phyloP scores from a whole-genome alignment of 2,113 vertebrate species.

The Otis tarda region DNA sequence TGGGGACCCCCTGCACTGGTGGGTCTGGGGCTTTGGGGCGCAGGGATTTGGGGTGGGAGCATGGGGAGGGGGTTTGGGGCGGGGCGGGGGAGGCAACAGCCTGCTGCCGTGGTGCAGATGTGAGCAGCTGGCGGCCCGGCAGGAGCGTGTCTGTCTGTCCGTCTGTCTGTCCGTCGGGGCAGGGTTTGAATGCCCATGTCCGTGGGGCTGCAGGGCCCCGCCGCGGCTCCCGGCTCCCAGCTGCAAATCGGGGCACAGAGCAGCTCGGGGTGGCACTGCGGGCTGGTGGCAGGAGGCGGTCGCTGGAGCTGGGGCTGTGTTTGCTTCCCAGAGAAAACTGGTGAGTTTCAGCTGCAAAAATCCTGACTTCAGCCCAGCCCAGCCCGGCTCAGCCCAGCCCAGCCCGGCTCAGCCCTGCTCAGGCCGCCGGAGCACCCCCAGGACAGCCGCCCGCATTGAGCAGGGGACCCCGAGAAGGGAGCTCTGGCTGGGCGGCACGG shows the following conservation, averaged over 20 bases:
- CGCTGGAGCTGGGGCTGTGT: accelerated
- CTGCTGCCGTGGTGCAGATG: too few species aligned
- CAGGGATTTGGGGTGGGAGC: too few species aligned
- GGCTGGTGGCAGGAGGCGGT: not conserved
- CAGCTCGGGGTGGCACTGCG: not conserved
- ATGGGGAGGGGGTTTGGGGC: too few species aligned
- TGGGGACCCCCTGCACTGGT: not conserved
- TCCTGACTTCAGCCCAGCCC: not conserved
- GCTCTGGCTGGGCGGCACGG: not conserved
- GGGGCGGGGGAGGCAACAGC: too few species aligned
- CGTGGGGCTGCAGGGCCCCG: not conserved
- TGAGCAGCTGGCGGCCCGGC: too few species aligned
- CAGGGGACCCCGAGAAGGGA: not conserved
- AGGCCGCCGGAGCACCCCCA: not conserved
- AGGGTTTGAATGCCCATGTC: too few species aligned
- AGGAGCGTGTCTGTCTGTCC: too few species aligned
- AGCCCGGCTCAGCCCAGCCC: too few species aligned
- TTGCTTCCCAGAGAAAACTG: not conserved
- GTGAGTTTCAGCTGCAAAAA: not conserved
- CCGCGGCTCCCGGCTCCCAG: not conserved
- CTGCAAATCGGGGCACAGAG: accelerated
- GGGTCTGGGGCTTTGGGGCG: not conserved
- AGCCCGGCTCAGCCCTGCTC: too few species aligned
- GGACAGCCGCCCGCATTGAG: not conserved
- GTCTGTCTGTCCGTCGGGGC: not conserved